These are phyloP conservation scores for Apogon hyalosoma DNA, from an alignment of 2,797 vertebrate species.

Conservation along the genomic window DNA sequence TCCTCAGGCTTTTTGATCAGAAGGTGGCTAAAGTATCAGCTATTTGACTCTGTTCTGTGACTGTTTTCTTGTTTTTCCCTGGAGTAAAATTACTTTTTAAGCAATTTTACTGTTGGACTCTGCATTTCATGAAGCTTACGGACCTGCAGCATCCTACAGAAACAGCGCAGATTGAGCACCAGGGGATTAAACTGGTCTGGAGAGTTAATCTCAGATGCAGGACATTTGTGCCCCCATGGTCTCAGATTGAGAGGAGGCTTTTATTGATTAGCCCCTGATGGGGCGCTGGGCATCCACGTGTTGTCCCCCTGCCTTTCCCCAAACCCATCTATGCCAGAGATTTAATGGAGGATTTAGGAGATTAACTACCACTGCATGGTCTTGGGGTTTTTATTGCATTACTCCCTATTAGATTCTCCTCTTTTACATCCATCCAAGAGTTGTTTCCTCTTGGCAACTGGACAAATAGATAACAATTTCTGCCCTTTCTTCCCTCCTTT, in stretches of 20 bases:
- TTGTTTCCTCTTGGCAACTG: slow-evolving; percentile 55
- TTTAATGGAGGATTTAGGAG: slow-evolving; percentile 81
- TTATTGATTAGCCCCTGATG: slow-evolving; percentile 77
- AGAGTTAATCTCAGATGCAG: slow-evolving; percentile 72
- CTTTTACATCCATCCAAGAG: slow-evolving; percentile 62
- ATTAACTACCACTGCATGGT: slow-evolving; percentile 77
- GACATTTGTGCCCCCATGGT: slow-evolving; percentile 52
- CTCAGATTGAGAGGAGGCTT: slow-evolving; percentile 59
- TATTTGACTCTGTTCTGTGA: neutral
- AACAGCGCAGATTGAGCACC: slow-evolving; percentile 63
- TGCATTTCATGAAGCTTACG: slow-evolving; percentile 16
- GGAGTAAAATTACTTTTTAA: slow-evolving; percentile 1
- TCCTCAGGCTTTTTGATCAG: neutral
- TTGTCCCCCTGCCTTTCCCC: slow-evolving; percentile 64
- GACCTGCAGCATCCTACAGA: slow-evolving; percentile 24
- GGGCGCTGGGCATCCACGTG: slow-evolving; percentile 68
- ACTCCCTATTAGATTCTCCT: slow-evolving; percentile 68
- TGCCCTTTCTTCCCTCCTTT: slow-evolving; percentile 30
- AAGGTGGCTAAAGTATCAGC: neutral
- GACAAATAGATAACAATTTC: slow-evolving; percentile 41
- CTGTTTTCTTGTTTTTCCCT: neutral
- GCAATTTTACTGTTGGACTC: neutral
- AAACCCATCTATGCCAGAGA: slow-evolving; percentile 73
- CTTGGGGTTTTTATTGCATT: slow-evolving; percentile 73
- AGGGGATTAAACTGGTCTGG: slow-evolving; percentile 67